phyloP scores from a whole-genome alignment of 2,113 vertebrate genomes.

The Tiliqua scincoides region DNA sequence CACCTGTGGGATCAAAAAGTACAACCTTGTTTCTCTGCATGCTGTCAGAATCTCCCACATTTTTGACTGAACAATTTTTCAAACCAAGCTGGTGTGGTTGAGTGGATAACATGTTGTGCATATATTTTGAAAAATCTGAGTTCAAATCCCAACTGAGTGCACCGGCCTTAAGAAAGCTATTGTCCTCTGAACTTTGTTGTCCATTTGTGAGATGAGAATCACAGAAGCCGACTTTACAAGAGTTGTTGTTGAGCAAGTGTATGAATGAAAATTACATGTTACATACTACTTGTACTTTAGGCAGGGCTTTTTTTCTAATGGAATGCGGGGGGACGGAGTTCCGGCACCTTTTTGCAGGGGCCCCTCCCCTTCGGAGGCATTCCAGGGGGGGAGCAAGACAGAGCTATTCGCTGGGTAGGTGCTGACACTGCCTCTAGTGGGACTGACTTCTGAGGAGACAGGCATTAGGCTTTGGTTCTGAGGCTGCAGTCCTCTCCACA shows the following conservation, averaged over 20 bases:
- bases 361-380: too few species aligned
- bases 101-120: not conserved
- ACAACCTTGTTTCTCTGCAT: not conserved
- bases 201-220: not conserved
- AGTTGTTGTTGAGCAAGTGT: not conserved
- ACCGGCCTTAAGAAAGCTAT: too few species aligned
- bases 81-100: not conserved
- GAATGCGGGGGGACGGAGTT: too few species aligned
- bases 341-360: too few species aligned
- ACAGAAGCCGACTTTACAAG: not conserved
- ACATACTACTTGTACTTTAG: not conserved
- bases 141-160: not conserved
- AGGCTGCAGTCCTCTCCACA: too few species aligned
- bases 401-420: too few species aligned
- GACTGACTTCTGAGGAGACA: too few species aligned
- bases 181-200: not conserved
- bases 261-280: not conserved
- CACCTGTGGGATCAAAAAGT: not conserved
- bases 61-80: not conserved
- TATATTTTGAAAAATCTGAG: not conserved
- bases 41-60: not conserved
- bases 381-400: too few species aligned
- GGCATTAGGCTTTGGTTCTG: too few species aligned
- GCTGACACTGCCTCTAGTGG: too few species aligned
- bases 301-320: too few species aligned